Evolutionary conservation across 2,888 invertebrate species (phyloP).

Genomic region (Synergus gifuensis): DNA sequence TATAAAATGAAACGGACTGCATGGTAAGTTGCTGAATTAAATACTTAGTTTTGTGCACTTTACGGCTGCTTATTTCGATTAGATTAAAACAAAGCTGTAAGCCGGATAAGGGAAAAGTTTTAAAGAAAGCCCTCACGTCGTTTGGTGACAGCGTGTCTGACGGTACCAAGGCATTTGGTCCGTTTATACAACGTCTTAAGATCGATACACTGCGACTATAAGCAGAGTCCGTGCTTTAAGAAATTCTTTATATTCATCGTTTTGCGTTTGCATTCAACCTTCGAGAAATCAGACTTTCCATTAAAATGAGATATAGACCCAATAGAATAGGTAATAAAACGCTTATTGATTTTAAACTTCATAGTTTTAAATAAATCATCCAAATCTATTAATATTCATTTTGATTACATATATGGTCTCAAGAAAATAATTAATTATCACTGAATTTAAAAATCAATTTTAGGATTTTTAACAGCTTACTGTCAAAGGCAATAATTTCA

Average conservation of each 20-base stretch:
- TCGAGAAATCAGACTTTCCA: not conserved
- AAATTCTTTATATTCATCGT: conserved; percentile 1
- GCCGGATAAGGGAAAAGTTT: conserved; percentile 30
- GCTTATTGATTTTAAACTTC: not conserved
- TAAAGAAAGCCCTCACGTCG: conserved; percentile 42
- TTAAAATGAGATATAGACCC: not conserved
- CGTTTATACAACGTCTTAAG: conserved; percentile 33
- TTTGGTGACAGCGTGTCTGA: conserved; percentile 55
- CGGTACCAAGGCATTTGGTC: conserved; percentile 53
- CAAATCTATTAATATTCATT: not conserved
- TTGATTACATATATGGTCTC: not conserved
- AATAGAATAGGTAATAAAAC: not conserved
- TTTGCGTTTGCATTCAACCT: not conserved
- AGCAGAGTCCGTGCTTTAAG: conserved; percentile 5
- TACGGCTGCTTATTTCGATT: not conserved
- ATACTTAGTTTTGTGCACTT: not conserved
- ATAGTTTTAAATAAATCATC: not conserved
- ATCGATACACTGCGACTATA: conserved; percentile 42
- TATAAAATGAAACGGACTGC: not conserved
- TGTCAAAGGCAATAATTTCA: conserved; percentile 24
- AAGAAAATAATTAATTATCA: not conserved
- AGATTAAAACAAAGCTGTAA: not conserved
- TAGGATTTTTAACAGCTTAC: not conserved
- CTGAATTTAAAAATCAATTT: not conserved
- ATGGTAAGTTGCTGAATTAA: not conserved